Conservation (phyloP, 1,140 invertebrate genomes). For the Dufourea novaeangliae region DNA sequence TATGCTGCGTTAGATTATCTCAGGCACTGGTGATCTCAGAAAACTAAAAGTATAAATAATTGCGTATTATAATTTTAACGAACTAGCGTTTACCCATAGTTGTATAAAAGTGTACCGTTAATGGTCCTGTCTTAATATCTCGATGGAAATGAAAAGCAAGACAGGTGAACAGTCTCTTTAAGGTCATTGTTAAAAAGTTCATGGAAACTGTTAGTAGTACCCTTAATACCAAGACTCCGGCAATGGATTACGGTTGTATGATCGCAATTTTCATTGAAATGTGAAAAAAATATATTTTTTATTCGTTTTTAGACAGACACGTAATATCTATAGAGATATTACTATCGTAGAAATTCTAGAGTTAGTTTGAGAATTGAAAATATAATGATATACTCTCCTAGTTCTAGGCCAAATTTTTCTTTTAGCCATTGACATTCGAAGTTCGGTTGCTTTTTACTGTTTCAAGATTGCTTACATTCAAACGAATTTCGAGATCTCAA, state of each 20-base stretch:
- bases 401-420: slow-evolving; percentile 59
- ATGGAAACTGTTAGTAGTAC: slow-evolving; percentile 9
- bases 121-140: slow-evolving; percentile 20
- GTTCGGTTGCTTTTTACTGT: slow-evolving; percentile 54
- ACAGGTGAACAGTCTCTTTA: slow-evolving; percentile 2
- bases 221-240: slow-evolving; percentile 32
- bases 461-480: slow-evolving; percentile 52
- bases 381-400: slow-evolving; percentile 69
- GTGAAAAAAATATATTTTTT: slow-evolving; percentile 53
- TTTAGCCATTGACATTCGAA: slow-evolving; percentile 63
- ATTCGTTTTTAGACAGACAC: slow-evolving; percentile 54
- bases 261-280: slow-evolving; percentile 45
- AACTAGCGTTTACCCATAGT: slow-evolving; percentile 53
- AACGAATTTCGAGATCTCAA: slow-evolving; percentile 53
- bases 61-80: slow-evolving; percentile 62
- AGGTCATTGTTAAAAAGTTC: slow-evolving; percentile 1
- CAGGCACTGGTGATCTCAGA: slow-evolving; percentile 76
- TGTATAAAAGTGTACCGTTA: slow-evolving; percentile 33
- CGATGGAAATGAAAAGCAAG: background rate
- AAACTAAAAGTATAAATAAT: slow-evolving; percentile 56
- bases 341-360: slow-evolving; percentile 52
- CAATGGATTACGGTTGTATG: slow-evolving; percentile 20
- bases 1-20: slow-evolving; percentile 66
- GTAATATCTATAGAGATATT: slow-evolving; percentile 36
- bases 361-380: slow-evolving; percentile 55